phyloP scores from a whole-genome alignment of 2,113 vertebrate genomes.

The Cranoglanis bouderius region DNA sequence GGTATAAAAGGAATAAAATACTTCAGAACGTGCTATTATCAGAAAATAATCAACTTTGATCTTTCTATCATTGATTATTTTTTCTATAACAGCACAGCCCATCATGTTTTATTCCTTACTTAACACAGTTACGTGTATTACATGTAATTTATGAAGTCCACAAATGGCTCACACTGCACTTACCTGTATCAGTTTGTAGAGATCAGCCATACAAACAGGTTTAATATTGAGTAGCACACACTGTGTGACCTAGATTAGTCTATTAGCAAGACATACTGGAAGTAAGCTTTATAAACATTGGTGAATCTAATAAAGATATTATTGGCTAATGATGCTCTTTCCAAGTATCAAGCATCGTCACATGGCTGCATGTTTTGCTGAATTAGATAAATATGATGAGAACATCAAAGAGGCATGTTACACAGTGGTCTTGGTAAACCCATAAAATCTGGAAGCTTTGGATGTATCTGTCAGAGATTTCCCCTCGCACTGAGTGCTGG shows the following conservation, averaged over 20 bases:
- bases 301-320: constrained; percentile 25
- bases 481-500: too few relatives aligned
- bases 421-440: not conserved
- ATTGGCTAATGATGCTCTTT: constrained; percentile 20
- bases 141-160: not conserved
- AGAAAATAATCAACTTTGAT: not conserved
- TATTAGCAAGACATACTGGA: not conserved
- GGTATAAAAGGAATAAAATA: not conserved
- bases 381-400: not conserved
- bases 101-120: not conserved
- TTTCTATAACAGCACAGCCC: not conserved
- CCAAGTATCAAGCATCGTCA: not conserved
- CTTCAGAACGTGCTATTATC: not conserved
- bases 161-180: not conserved
- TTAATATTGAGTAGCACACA: not conserved
- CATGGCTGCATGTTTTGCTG: not conserved
- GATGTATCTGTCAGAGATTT: too few relatives aligned
- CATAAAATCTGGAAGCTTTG: not conserved
- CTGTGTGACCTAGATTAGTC: not conserved
- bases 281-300: constrained; percentile 17
- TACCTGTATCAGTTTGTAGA: not conserved
- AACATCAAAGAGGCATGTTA: not conserved
- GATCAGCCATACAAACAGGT: not conserved
- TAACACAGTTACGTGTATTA: not conserved
- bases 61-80: not conserved